These are phyloP conservation scores for Silvanus unidentatus DNA, from an alignment of 2,888 invertebrate species.

Conservation along the genomic window DNA sequence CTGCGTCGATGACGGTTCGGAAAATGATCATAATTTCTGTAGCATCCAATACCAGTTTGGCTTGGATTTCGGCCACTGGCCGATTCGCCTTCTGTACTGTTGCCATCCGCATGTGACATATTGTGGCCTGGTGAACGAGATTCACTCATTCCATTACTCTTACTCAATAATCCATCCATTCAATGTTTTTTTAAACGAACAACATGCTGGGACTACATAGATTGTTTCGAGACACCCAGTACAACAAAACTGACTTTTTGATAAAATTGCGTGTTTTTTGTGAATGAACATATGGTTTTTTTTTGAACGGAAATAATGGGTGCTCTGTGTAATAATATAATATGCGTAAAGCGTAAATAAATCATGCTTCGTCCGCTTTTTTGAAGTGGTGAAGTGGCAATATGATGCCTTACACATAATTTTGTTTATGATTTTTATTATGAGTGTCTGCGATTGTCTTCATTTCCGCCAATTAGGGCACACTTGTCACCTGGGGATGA, in stretches of 20 bases:
- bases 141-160: too few species aligned
- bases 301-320: conserved; percentile 3
- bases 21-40: conserved; percentile 72
- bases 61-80: conserved; percentile 57
- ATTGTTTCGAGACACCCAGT: too few species aligned
- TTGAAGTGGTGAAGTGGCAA: too few species aligned
- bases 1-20: conserved; percentile 49
- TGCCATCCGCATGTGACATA: conserved; percentile 82
- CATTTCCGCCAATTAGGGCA: conserved; percentile 72
- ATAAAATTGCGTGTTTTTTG: conserved; percentile 14
- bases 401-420: too few species aligned
- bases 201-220: conserved; percentile 14
- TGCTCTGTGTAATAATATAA: too few species aligned
- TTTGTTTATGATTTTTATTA: conserved; percentile 17
- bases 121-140: conserved; percentile 69
- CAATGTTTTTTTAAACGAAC: conserved; percentile 9
- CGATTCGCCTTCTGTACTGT: conserved; percentile 67
- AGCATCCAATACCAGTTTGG: conserved; percentile 70
- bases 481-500: conserved; percentile 71
- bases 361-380: too few species aligned
- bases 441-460: conserved; percentile 50
- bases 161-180: conserved; percentile 18
- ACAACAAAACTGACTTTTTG: conserved; percentile 11
- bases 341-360: too few species aligned
- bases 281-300: conserved; percentile 8